These are phyloP conservation scores for Ctenoplectra terminalis DNA, from an alignment of 1,140 invertebrate species.

Conservation along the genomic window DNA sequence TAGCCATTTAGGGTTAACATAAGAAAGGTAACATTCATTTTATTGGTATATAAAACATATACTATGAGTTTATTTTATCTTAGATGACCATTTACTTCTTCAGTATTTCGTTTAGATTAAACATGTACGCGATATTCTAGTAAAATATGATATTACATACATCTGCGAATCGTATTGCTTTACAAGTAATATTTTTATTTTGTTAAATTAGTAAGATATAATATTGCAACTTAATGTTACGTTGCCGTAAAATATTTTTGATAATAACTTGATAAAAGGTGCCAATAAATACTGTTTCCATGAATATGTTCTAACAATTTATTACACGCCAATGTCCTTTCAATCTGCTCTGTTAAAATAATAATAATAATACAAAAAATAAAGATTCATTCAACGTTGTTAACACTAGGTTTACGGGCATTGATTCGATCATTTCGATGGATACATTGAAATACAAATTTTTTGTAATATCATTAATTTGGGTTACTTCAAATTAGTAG, in stretches of 20 bases:
- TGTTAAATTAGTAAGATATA: slow-evolving; percentile 27
- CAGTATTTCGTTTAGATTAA: slow-evolving; percentile 24
- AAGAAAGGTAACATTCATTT: not conserved
- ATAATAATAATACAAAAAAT: too few relatives aligned
- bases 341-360: too few relatives aligned
- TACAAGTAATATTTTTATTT: slow-evolving; percentile 30
- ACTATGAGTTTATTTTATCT: not conserved
- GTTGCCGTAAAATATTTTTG: slow-evolving; percentile 54
- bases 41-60: not conserved
- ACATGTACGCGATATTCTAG: slow-evolving; percentile 1
- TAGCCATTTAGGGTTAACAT: not conserved
- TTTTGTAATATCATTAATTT: too few relatives aligned
- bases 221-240: slow-evolving; percentile 45
- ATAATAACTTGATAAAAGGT: slow-evolving; percentile 47
- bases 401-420: too few relatives aligned
- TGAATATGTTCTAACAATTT: too few relatives aligned
- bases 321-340: too few relatives aligned
- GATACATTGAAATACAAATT: too few relatives aligned
- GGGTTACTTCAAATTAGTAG: too few relatives aligned
- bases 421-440: too few relatives aligned
- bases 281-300: slow-evolving; percentile 54
- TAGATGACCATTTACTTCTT: slow-evolving; percentile 12
- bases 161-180: slow-evolving; percentile 3
- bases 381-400: too few relatives aligned
- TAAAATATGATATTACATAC: slow-evolving; percentile 17